Conservation (phyloP, 1,140 invertebrate species). For the Lysiphlebus fabarum region DNA sequence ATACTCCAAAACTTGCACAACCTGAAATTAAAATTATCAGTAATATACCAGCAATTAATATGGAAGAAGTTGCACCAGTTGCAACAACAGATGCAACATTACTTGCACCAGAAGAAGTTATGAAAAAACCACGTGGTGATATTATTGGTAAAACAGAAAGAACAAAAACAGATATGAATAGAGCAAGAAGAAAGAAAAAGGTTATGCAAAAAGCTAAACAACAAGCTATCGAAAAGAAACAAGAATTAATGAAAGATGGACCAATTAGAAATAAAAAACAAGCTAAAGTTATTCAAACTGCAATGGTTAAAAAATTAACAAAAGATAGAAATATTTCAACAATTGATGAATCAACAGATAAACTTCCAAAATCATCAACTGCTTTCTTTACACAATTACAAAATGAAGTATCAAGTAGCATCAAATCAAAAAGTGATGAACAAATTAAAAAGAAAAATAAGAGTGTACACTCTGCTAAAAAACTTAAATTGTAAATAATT, state of each 20-base stretch:
- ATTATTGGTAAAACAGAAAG: conserved; percentile 78
- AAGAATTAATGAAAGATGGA: conserved; percentile 59
- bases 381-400: conserved; percentile 80
- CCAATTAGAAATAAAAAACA: conserved; percentile 41
- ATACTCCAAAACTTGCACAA: conserved; percentile 79
- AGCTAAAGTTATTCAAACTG: conserved; percentile 22
- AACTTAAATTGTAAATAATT: conserved; percentile 55
- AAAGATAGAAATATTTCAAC: conserved; percentile 64
- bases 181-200: conserved; percentile 86
- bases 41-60: conserved; percentile 85
- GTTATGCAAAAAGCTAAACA: conserved; percentile 63
- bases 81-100: conserved; percentile 79
- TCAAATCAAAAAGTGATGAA: conserved; percentile 47
- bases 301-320: conserved; percentile 56
- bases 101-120: conserved; percentile 92
- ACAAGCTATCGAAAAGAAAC: conserved; percentile 57
- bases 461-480: conserved; percentile 45
- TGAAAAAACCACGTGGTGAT: conserved; percentile 73
- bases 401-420: conserved; percentile 63
- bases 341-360: conserved; percentile 54
- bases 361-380: conserved; percentile 72
- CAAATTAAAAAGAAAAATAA: conserved; percentile 44
- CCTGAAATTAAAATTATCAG: conserved; percentile 89
- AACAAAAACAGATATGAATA: conserved; percentile 82
- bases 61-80: conserved; percentile 95